These are phyloP conservation scores for Apogon hyalosoma DNA, from an alignment of 2,797 vertebrate species.

Conservation along the genomic window DNA sequence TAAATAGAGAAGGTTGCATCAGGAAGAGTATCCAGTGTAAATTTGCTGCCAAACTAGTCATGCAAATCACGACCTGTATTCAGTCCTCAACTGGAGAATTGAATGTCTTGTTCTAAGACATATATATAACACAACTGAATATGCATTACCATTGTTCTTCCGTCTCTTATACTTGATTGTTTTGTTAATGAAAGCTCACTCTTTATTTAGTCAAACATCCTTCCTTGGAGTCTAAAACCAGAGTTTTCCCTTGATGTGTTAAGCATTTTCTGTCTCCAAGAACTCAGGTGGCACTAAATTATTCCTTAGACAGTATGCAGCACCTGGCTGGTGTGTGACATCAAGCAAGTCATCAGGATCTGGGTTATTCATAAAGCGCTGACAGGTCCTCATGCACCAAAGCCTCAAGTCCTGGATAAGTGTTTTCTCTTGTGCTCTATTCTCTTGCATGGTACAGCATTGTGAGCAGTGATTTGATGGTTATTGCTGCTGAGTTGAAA, in stretches of 20 bases:
- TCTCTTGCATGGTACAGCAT: background rate
- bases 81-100: too few species aligned
- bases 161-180: too few species aligned
- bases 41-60: too few species aligned
- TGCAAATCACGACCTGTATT: too few species aligned
- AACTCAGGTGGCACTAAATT: slow-evolving; percentile 48
- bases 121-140: too few species aligned
- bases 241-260: too few species aligned
- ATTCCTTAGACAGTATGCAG: slow-evolving; percentile 57
- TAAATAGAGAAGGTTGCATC: too few species aligned
- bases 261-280: too few species aligned
- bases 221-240: background rate
- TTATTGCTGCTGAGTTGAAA: slow-evolving; percentile 14
- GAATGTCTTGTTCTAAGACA: too few species aligned
- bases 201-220: background rate
- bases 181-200: too few species aligned
- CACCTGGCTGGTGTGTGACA: slow-evolving; percentile 53
- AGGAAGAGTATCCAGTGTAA: too few species aligned
- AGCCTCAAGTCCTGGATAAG: slow-evolving; percentile 18
- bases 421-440: slow-evolving; percentile 13
- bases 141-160: too few species aligned
- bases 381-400: slow-evolving; percentile 28
- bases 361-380: slow-evolving; percentile 68
- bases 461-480: slow-evolving; percentile 30
- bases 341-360: slow-evolving; percentile 40